Evolutionary conservation across 1,140 invertebrate genomes (phyloP), one percentile per base, ranked within the genome.

Genomic region (Neodiprion lecontei): DNA sequence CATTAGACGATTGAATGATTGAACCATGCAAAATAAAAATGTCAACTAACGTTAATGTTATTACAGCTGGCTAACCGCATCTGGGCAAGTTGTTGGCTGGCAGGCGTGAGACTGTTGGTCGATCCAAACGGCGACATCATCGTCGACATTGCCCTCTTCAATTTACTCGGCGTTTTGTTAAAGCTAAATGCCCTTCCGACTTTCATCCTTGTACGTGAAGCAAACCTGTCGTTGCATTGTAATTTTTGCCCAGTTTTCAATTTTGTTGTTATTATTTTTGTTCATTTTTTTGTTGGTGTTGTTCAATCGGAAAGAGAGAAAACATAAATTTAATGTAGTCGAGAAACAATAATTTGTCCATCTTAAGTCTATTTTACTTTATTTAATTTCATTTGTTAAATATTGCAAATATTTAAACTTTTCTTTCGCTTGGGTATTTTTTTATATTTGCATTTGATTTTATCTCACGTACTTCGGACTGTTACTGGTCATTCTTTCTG

Each of bases 61-160:
- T 93, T 95, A 84, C 94, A 96, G 86, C 94, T 95, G 74, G 94
- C 94, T 76, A 95, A 89, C 81, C 93, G 90, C 94, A 95, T 95
- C 87, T 95, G 94, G 48, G 94, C 93, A 75, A 95, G 89, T 85
- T 94, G 92, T 23, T 92, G 86, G 67, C 85, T 92, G 50, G 91
- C 91, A 21, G 92, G 94, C 75, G 94, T 94, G 68, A 95, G 89
- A 79, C 93, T 95, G 74, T 93, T 93, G 11, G 93, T 93, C 78
- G 92, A 94, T 72, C 94, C 94, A 88, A 96, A 95, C 9, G 96
- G 96, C 78, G 96, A 96, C 94, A 97, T 96, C 91, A 96, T 94
- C n/a, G 96, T 96, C 11, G 96, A 98, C 83, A 98, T 94, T 5
- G 97, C 96, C 71, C 97, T 91, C 88, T 97, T 98, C 78, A 98